Percentiles rank a stretch among this genome's conserved stretches.
These are phyloP conservation scores for Tipula lateralis DNA, from an alignment of 2,888 invertebrate genomes.

Conservation along the genomic window DNA sequence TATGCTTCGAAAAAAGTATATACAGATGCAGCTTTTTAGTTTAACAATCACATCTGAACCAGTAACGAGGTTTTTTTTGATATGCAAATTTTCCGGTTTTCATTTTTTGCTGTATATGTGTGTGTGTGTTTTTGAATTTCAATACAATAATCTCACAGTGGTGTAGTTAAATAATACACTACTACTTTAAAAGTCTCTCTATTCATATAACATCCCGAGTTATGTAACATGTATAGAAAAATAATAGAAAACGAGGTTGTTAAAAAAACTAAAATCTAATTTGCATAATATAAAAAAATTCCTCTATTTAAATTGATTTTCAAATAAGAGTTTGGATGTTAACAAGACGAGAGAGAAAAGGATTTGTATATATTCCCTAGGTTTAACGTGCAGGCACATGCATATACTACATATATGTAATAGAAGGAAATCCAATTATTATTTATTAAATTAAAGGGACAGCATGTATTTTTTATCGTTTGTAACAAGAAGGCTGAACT, in stretches of 20 bases:
- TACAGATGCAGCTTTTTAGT: too few relatives aligned
- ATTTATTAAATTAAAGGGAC: conserved; percentile 1
- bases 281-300: neutral
- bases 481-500: neutral
- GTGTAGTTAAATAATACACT: neutral
- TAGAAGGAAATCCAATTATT: neutral
- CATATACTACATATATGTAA: neutral
- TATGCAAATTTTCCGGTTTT: too few relatives aligned
- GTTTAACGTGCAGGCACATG: neutral
- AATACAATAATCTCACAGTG: neutral
- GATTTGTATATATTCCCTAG: neutral
- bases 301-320: neutral
- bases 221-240: neutral
- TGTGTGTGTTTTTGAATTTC: too few relatives aligned
- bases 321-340: neutral
- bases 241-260: neutral
- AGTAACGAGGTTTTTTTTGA: too few relatives aligned
- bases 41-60: too few relatives aligned
- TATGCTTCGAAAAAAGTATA: too few relatives aligned
- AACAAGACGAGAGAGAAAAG: neutral
- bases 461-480: neutral
- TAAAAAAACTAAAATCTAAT: neutral
- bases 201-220: neutral
- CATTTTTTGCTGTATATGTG: too few relatives aligned
- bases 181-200: too few relatives aligned